Base-by-base conservation (phyloP, 2,888 invertebrate genomes). In the Tinea pellionella region DNA sequence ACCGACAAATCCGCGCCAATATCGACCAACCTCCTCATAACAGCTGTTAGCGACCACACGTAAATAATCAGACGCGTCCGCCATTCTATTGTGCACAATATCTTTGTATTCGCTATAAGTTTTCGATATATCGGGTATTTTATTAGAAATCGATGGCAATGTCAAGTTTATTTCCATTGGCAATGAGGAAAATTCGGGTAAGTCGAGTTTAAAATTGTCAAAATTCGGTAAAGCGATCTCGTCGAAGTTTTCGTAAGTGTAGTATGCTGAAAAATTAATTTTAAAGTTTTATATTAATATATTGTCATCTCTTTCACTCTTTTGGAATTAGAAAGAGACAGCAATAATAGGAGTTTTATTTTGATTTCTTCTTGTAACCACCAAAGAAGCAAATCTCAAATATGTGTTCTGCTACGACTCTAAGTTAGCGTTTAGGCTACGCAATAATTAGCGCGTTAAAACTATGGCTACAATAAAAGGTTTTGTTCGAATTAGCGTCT, bases 31-130 rank as follows among this genome's bases (percentile, higher is more conserved):
- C 64, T 88, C 89, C 61, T 87, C 84, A 61, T 74, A 77, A 63
- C 90, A 84, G 69, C 90, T 90, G 9, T 81, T 80, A 0, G 88
- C 88, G 0, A 90, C 88, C 0, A 88, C 81, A 59, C 76, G 77
- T 19, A 89, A 66, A 65, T 90, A 90, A 37, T 88, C 85, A 0
- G 88, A 84, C 0, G 89, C 86, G 62, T 89, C 88, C 0, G 75
- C 73, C 63, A 89, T 71, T 65, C 88, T 79, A 61, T 89, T 87
- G 61, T 85, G 77, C 0, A 89, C 80, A 19, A 84, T 81, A 37
- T 80, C 73, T 67, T 85, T 89, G 62, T 89, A 80, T 62, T 80
- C 79, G 30, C 74, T 69, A 60, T 83, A 88, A 0, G 80, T 71
- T 63, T 81, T 80, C 7, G 71, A 68, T 7, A 86, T 75, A 65